Conservation (phyloP, 2,797 vertebrate species). For the Oryzias sinensis region DNA sequence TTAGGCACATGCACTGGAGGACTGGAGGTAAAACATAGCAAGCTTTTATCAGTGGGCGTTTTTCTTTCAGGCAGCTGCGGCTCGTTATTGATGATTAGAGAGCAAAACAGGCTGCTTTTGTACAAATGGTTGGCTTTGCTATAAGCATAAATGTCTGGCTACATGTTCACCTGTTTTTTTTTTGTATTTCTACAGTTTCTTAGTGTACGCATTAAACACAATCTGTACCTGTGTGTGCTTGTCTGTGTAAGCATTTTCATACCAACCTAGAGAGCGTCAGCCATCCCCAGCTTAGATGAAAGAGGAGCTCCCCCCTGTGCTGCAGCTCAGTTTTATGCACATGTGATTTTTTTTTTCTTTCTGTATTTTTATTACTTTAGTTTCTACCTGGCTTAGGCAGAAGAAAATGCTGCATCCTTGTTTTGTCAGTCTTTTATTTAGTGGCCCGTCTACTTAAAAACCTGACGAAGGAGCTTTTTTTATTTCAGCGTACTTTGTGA, state of each 20-base stretch:
- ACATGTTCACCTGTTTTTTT: constrained; percentile 1
- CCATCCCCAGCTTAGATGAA: constrained; percentile 31
- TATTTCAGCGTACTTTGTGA: constrained; percentile 38
- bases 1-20: constrained; percentile 13
- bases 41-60: constrained; percentile 11
- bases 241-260: constrained; percentile 4
- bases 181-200: constrained; percentile 16
- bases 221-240: constrained; percentile 13
- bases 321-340: constrained; percentile 25
- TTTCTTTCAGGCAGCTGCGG: constrained; percentile 33
- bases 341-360: constrained; percentile 17
- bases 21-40: constrained; percentile 13
- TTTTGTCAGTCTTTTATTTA: constrained; percentile 60
- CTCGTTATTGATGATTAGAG: constrained; percentile 55
- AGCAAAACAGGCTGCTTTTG: constrained; percentile 33
- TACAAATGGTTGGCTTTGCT: constrained; percentile 10
- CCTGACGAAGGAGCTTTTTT: constrained; percentile 53
- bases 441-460: constrained; percentile 60
- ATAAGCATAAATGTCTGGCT: constrained; percentile 7
- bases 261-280: neutral
- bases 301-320: constrained; percentile 21
- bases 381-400: constrained; percentile 13
- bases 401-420: constrained; percentile 41
- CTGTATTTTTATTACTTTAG: constrained; percentile 15
- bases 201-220: constrained; percentile 8